Evolutionary conservation across 2,888 invertebrate species (phyloP).

Genomic region (Ceraclea dissimilis): DNA sequence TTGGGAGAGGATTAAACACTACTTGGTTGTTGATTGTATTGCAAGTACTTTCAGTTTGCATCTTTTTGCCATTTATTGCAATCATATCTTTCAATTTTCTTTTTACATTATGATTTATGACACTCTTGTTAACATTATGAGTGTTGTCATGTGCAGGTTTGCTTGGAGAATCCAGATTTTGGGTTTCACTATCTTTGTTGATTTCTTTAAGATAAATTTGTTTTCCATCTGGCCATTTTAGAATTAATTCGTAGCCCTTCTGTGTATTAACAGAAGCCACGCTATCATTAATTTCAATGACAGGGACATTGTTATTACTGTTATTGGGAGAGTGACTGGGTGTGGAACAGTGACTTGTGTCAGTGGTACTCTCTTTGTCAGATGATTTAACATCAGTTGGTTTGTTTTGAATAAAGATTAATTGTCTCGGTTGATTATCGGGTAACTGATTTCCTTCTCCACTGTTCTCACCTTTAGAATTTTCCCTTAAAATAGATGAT

Average conservation of each 20-base stretch:
- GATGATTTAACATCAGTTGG: background rate
- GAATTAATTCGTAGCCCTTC: slow-evolving; percentile 21
- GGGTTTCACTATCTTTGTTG: slow-evolving; percentile 19
- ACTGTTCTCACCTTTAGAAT: background rate
- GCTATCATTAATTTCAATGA: slow-evolving; percentile 13
- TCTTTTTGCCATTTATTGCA: slow-evolving; percentile 11
- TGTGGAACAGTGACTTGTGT: background rate
- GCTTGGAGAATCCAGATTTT: background rate
- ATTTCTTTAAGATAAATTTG: slow-evolving; percentile 25
- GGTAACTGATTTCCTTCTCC: background rate
- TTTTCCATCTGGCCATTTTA: slow-evolving; percentile 25
- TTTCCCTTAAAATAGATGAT: slow-evolving; percentile 9
- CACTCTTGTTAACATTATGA: background rate
- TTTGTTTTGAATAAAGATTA: slow-evolving; percentile 13
- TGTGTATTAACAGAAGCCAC: slow-evolving; percentile 3
- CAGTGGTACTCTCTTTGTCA: background rate
- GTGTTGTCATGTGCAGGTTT: slow-evolving; percentile 21
- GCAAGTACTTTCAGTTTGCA: background rate
- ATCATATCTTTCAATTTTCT: slow-evolving; percentile 22
- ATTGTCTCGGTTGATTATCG: background rate
- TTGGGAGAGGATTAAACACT: slow-evolving; percentile 4
- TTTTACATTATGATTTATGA: slow-evolving; percentile 29
- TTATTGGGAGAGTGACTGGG: background rate
- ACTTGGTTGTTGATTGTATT: background rate
- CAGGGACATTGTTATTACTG: background rate